Evolutionary conservation across 2,113 vertebrate genomes (phyloP).

Genomic region (Hemibagrus wyckioides): DNA sequence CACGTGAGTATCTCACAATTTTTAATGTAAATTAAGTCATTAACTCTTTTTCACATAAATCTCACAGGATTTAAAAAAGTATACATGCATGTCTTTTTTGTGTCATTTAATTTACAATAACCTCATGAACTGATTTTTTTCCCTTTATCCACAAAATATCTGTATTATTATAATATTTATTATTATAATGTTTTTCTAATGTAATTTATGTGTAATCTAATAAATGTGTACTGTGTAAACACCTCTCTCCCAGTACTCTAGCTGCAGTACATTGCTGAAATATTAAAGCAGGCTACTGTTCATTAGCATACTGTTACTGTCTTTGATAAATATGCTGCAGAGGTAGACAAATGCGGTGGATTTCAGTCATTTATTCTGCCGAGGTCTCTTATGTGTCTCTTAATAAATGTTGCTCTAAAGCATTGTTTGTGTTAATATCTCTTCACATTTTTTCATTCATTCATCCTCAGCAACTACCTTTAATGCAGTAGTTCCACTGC

Average conservation of each 20-base stretch:
- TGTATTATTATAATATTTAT: background rate
- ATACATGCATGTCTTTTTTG: background rate
- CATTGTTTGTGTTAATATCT: constrained; percentile 33
- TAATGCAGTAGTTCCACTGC: background rate
- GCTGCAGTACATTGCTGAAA: background rate
- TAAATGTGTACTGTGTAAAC: background rate
- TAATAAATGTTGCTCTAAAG: constrained; percentile 22
- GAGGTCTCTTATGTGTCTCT: background rate
- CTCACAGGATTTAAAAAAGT: background rate
- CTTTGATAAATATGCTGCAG: constrained; percentile 33
- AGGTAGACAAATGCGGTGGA: background rate
- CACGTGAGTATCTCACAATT: constrained; percentile 76
- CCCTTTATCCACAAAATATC: background rate
- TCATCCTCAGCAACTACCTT: background rate
- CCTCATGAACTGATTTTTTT: background rate
- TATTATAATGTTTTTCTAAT: background rate
- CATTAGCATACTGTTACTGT: constrained; percentile 34
- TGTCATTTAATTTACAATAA: background rate
- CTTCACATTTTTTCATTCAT: background rate
- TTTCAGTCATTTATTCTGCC: constrained; percentile 5
- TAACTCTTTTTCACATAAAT: background rate
- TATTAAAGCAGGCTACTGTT: constrained; percentile 16
- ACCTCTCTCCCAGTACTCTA: background rate
- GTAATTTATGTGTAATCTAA: background rate
- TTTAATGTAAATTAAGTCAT: background rate